Evolutionary conservation across 2,113 vertebrate species (phyloP).

Genomic region (Cardinalis cardinalis): DNA sequence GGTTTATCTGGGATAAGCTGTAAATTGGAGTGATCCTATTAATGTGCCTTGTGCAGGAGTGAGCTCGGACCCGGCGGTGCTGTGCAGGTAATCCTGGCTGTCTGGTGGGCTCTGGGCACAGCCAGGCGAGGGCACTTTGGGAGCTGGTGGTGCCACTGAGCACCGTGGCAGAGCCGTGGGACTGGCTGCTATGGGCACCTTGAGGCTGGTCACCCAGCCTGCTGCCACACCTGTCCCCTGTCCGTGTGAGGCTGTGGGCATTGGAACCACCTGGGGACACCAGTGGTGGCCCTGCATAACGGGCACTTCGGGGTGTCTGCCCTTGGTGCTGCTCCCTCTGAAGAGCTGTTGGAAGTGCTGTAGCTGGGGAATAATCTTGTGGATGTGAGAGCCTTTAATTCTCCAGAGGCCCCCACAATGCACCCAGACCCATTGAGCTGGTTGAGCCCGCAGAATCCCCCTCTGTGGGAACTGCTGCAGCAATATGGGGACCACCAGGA

Average conservation of each 20-base stretch:
- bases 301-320: neutral
- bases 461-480: neutral
- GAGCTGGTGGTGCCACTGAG: neutral
- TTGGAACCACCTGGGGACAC: neutral
- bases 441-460: neutral
- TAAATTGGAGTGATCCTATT: neutral
- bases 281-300: fast-evolving
- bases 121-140: fast-evolving
- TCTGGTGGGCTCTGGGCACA: neutral
- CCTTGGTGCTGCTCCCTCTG: fast-evolving
- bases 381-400: fast-evolving
- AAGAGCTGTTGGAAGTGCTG: neutral
- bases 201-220: neutral
- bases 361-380: neutral
- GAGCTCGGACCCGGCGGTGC: fast-evolving
- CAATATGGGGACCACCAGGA: too few relatives aligned
- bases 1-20: neutral
- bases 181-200: fast-evolving
- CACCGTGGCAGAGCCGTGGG: fast-evolving
- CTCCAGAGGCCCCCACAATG: fast-evolving
- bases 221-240: fast-evolving
- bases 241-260: fast-evolving
- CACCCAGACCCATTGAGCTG: fast-evolving
- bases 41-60: neutral
- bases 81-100: neutral